Base-by-base conservation (phyloP, 2,888 invertebrate genomes). In the Palloptera scutellata region DNA sequence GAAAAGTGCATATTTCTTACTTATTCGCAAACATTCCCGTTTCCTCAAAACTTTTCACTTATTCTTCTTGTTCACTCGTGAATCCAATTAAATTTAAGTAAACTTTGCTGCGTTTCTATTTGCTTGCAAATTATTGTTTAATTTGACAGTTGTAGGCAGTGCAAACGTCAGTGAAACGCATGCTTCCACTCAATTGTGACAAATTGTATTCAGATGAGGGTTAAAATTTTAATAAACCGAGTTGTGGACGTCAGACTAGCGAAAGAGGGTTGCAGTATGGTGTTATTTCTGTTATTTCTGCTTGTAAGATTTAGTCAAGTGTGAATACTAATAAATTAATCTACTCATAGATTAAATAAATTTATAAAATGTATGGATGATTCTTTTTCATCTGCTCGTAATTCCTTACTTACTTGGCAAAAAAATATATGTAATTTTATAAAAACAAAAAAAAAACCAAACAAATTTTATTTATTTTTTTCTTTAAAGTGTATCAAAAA, bases 71-170 rank as follows among this genome's bases (percentile, higher is more conserved):
- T 30, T 30, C 30, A 30, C 30, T 30, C 13, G 8, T 48, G 75
- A 73, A 75, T 77, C 78, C 77, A 77, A 77, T 77, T 77, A 77
- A 77, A 77, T 76, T 75, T 70, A 76, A 75, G 76, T 76, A 76
- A 78, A 78, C 76, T 78, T 77, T 30, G 30, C 30, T 30, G 30
- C 30, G 30, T 30, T 30, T 30, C 30, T 30, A 30, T 30, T 30
- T 30, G 6, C 6, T 30, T 30, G 30, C 77, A 77, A 77, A 77
- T 77, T 77, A 75, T 48, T 75, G 76, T 77, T 73, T 74, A 75
- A 74, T 78, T 74, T 78, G 78, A 78, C 78, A 78, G 77, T 78
- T 78, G 76, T 78, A 74, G 76, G 78, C 72, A 76, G 30, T n/a
- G 74, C 73, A 70, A 75, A 72, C 76, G 74, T 75, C 73, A 59